These are phyloP conservation scores for Scomber colias DNA, from an alignment of 2,113 vertebrate species.

Conservation along the genomic window DNA sequence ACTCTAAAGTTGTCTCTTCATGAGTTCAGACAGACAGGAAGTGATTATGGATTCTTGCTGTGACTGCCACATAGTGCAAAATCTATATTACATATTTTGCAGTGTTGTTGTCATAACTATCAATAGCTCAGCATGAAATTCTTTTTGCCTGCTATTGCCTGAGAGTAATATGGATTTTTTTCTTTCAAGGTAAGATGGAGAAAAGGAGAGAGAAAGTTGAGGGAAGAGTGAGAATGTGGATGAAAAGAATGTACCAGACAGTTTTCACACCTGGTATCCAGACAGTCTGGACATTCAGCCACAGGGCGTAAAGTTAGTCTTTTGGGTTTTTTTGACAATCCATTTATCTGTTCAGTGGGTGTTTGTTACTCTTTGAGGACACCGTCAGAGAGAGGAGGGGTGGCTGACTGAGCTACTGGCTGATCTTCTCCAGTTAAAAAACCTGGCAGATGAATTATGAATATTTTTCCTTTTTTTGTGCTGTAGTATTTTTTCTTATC, in stretches of 20 bases:
- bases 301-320: neutral
- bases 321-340: conserved; percentile 7
- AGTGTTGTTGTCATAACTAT: neutral
- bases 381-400: neutral
- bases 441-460: too few relatives aligned
- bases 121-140: neutral
- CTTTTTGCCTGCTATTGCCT: neutral
- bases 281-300: conserved; percentile 35
- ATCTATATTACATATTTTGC: neutral
- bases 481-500: too few relatives aligned
- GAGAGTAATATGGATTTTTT: neutral
- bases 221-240: conserved; percentile 4
- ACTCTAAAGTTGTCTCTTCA: too few relatives aligned
- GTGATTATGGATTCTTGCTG: too few relatives aligned
- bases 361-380: neutral
- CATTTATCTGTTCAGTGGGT: neutral
- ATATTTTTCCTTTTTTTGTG: too few relatives aligned
- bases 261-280: conserved; percentile 60
- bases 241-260: conserved; percentile 7
- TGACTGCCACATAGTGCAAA: too few relatives aligned
- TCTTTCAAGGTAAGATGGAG: neutral
- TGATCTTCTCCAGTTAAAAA: too few relatives aligned
- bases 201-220: conserved; percentile 9
- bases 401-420: too few relatives aligned
- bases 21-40: too few relatives aligned